A percentile compares a stretch with the other conserved stretches of the same genome.
Evolutionary conservation across 2,888 invertebrate genomes (phyloP).

Genomic region (Morpho helenor): DNA sequence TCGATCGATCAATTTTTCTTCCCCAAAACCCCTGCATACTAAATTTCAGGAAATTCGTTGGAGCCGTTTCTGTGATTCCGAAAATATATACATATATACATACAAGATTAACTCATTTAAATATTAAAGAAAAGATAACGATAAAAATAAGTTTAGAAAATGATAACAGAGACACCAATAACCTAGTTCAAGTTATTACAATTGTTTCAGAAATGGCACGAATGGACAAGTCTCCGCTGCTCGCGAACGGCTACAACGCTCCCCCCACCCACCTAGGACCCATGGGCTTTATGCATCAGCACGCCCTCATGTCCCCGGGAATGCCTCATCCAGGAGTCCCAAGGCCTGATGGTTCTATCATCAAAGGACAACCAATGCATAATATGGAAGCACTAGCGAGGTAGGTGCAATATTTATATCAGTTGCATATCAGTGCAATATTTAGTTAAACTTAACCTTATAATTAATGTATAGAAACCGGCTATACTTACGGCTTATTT

Average conservation of each 20-base stretch:
- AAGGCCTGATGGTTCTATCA: constrained; percentile 89
- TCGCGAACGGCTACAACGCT: constrained; percentile 96
- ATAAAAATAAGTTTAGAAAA: no score
- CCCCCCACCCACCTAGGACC: constrained; percentile 94
- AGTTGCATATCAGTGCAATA: neutral
- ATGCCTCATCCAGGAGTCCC: constrained; percentile 90
- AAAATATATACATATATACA: no score
- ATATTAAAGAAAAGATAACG: no score
- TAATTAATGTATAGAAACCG: no score
- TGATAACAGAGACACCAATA: neutral
- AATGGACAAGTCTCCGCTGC: constrained; percentile 93
- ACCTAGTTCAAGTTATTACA: constrained; percentile 2
- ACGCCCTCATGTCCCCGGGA: constrained; percentile 93
- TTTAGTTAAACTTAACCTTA: neutral
- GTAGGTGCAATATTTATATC: constrained; percentile 54
- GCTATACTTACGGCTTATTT: no score
- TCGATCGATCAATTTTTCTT: no score
- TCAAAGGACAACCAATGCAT: constrained; percentile 91
- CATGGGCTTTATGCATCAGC: constrained; percentile 97
- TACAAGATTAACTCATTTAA: no score
- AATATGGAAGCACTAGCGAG: constrained; percentile 95
- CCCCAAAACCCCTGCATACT: no score
- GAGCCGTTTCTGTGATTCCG: no score
- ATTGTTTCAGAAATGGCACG: constrained; percentile 87
- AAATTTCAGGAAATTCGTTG: no score